Evolutionary conservation across 2,797 vertebrate species (phyloP), one percentile per base, ranked within the genome.

Genomic region (Columba guinea): DNA sequence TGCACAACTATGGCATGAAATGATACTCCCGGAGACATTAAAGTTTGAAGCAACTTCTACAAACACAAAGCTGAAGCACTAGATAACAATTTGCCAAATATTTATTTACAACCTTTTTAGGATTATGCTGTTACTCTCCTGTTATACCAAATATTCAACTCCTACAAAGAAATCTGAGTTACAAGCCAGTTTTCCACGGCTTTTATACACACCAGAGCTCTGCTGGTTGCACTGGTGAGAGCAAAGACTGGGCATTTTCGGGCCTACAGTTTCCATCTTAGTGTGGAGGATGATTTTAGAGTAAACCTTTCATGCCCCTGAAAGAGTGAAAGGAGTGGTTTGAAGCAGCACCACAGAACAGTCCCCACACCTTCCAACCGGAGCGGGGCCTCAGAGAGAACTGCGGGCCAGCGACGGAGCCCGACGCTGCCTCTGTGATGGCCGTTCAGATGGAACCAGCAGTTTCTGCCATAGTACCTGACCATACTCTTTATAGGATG

Each of bases 161-260:
- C 70, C 74, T 91, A 93, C 74, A 90, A 96, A 96, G 91, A 94
- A 95, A 93, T 87, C 91, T 85, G 88, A 96, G 44, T 74, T 77
- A 17, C 3, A 74, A 82, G 63, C 35, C 13, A 60, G 55, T 28
- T 94, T 69, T 67, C 27, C 55, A 3, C 5, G 37, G 46, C 34
- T 94, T 89, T 75, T 68, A 19, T 5, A 56, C 7, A 55, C 26
- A 46, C 26, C 64, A 80, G 53, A 83, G 53, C 75, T 93, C 75
- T 75, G 81, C 46, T 68, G 81, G 23, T 80, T 28, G 53, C 63
- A 32, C 51, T 56, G 56, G 39, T 82, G 80, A 90, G 77, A 90
- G 76, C 12, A 56, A 59, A 64, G 71, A 81, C 23, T 13, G 49
- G n/a, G 23, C n/a, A 48, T 34, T 84, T 63, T 59, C 1, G 18